phyloP scores from a whole-genome alignment of 2,888 invertebrate genomes.

The Chelonus formosanus region DNA sequence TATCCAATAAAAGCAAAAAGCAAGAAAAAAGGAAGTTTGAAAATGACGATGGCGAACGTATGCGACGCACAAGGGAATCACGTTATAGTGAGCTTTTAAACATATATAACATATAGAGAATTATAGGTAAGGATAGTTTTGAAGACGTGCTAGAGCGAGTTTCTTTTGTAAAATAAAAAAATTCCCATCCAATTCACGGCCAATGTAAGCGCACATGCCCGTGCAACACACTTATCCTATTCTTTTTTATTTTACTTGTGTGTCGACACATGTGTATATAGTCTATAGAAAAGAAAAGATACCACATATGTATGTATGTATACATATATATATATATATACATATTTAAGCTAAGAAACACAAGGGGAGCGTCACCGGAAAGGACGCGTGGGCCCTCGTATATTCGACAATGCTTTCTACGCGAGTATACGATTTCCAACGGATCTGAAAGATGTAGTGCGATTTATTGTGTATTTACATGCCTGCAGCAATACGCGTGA shows the following conservation, averaged over 20 bases:
- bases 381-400: slow-evolving; percentile 22
- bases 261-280: no score
- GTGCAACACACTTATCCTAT: no score
- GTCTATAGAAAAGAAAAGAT: no score
- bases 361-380: slow-evolving; percentile 24
- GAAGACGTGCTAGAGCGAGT: not conserved
- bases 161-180: no score
- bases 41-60: slow-evolving; percentile 7
- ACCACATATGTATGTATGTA: not conserved
- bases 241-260: no score
- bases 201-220: no score
- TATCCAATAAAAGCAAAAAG: slow-evolving; percentile 18
- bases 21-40: slow-evolving; percentile 10
- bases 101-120: not conserved
- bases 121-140: no score
- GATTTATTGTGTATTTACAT: slow-evolving; percentile 20
- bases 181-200: no score
- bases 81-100: slow-evolving; percentile 4
- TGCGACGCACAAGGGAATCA: slow-evolving; percentile 4
- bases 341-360: not conserved
- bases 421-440: slow-evolving; percentile 19
- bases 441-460: slow-evolving; percentile 10
- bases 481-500: slow-evolving; percentile 9
- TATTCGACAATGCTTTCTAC: slow-evolving; percentile 16
- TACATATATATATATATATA: not conserved